Percentiles rank a stretch among this genome's conserved stretches.
Evolutionary conservation across 2,113 vertebrate genomes (phyloP).

Genomic region (Urocolius indicus): DNA sequence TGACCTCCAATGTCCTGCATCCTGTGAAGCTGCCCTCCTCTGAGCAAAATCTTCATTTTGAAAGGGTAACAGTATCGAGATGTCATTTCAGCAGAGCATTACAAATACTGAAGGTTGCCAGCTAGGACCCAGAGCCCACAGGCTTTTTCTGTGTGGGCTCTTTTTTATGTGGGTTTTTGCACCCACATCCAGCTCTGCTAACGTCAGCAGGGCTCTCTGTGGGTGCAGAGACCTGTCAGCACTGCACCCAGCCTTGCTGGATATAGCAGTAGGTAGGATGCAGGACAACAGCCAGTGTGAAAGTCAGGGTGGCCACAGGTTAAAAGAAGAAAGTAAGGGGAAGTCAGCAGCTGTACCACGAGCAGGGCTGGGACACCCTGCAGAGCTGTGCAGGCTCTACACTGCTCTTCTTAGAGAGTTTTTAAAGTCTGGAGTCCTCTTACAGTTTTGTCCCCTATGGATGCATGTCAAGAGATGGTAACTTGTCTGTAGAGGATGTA

Average conservation of each 20-base stretch:
- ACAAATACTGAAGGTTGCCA: not conserved
- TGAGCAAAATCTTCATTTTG: not conserved
- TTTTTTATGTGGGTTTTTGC: not conserved
- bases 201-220: not conserved
- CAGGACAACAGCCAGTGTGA: not conserved
- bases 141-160: slow-evolving; percentile 18
- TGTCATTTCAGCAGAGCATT: not conserved
- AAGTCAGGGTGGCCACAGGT: not conserved
- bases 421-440: not conserved
- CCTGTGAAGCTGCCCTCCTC: not conserved
- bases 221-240: slow-evolving; percentile 11
- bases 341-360: not conserved
- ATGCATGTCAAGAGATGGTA: not conserved
- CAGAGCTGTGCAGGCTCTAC: accelerated
- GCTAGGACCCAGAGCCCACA: not conserved
- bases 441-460: not conserved
- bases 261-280: not conserved
- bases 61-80: not conserved
- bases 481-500: not conserved
- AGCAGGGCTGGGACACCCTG: not conserved
- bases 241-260: not conserved
- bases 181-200: not conserved
- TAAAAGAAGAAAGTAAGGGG: not conserved
- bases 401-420: too few species aligned
- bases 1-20: not conserved